Evolutionary conservation across 2,888 invertebrate genomes (phyloP).

Genomic region (Melangyna quadrimaculata): DNA sequence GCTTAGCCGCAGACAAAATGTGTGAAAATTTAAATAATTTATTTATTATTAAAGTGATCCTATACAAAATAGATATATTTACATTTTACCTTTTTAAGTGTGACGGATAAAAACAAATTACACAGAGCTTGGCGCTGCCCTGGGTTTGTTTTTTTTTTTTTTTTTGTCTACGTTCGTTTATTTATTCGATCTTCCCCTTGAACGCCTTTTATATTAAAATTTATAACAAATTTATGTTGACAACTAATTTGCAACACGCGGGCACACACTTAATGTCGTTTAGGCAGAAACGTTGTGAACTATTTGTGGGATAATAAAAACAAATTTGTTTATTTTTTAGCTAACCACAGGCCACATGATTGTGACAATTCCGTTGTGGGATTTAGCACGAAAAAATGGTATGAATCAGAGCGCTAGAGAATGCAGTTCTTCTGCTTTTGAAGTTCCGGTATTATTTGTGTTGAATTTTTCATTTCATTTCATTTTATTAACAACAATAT

Average conservation of each 20-base stretch:
- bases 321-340: neutral
- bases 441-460: no score
- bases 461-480: no score
- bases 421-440: neutral
- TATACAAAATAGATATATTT: neutral
- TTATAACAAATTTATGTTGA: constrained; percentile 52
- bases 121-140: constrained; percentile 5
- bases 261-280: constrained; percentile 18
- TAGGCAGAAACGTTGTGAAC: neutral
- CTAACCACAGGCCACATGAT: constrained; percentile 14
- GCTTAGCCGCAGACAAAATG: constrained; percentile 9
- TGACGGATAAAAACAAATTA: constrained; percentile 18
- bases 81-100: neutral
- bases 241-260: constrained; percentile 56
- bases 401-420: neutral
- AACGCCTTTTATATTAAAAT: constrained; percentile 20
- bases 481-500: no score
- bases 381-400: neutral
- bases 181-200: neutral
- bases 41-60: constrained; percentile 10
- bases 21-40: constrained; percentile 24
- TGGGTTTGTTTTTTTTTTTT: neutral
- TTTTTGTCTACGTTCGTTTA: neutral
- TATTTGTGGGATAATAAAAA: neutral
- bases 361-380: constrained; percentile 3